Percentiles rank a stretch among this genome's conserved stretches.
Conservation (phyloP, 2,113 vertebrate genomes). For the Tragelaphus imberbis region DNA sequence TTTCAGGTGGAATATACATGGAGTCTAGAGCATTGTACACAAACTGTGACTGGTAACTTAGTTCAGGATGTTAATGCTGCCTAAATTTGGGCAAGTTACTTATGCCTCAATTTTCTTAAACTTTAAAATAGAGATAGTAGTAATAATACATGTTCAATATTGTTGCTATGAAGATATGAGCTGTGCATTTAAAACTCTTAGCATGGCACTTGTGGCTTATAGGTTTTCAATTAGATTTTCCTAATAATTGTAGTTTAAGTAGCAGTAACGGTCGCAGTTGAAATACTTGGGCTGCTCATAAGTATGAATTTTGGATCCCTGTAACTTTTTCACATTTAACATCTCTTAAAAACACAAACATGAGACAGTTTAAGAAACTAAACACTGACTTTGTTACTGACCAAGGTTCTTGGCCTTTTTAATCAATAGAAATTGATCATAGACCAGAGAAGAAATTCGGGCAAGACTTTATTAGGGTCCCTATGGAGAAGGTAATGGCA, state of each 20-base stretch:
- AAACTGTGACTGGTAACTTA: neutral
- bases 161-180: neutral
- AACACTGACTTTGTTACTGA: neutral
- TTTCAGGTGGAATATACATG: neutral
- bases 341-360: neutral
- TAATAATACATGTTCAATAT: neutral
- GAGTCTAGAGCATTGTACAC: neutral
- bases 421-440: neutral
- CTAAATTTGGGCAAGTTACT: neutral
- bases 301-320: neutral
- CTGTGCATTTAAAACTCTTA: neutral
- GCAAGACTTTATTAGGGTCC: neutral
- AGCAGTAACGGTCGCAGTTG: neutral
- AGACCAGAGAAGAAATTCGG: neutral
- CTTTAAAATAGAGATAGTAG: neutral
- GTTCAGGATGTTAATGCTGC: neutral
- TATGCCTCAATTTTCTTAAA: neutral
- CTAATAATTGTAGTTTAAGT: neutral
- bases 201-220: neutral
- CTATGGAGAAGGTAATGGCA: neutral
- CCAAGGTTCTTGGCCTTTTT: neutral
- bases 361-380: neutral
- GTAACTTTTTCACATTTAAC: neutral
- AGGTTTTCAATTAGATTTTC: neutral
- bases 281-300: neutral